Conservation (phyloP, 2,888 invertebrate genomes). For the Hymenopus coronatus region DNA sequence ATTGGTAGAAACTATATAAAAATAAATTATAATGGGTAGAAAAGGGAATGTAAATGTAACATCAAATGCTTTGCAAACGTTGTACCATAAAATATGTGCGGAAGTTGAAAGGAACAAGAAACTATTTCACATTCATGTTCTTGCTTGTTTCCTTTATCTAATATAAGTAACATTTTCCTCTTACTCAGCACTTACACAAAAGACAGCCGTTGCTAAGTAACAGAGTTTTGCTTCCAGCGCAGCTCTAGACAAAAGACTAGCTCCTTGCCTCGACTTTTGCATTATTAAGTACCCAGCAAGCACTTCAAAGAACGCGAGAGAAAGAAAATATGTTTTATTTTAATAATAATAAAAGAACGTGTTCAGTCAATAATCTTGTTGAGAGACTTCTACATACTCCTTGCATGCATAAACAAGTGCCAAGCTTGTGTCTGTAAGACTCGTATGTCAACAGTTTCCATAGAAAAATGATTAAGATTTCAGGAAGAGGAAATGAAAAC, state of each 20-base stretch:
- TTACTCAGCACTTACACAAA: neutral
- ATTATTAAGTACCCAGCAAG: neutral
- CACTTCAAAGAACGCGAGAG: neutral
- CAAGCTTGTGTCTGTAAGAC: no score
- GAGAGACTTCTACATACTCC: neutral
- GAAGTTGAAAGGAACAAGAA: neutral
- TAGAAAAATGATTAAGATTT: neutral
- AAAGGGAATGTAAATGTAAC: no score
- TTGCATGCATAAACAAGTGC: neutral
- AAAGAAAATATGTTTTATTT: neutral
- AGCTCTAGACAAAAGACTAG: neutral
- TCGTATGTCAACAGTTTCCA: neutral
- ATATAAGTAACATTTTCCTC: neutral
- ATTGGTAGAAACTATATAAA: no score
- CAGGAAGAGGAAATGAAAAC: neutral
- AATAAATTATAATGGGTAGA: no score
- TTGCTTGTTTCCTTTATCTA: neutral
- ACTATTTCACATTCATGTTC: neutral
- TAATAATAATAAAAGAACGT: neutral
- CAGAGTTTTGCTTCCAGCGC: neutral
- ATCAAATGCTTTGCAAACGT: no score
- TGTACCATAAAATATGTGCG: no score
- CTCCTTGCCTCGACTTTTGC: neutral
- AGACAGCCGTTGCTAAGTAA: neutral
- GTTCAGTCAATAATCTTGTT: neutral